Percentiles rank a stretch among this genome's conserved stretches.
Conservation (phyloP, 2,888 invertebrate genomes). For the Melipona bicolor region DNA sequence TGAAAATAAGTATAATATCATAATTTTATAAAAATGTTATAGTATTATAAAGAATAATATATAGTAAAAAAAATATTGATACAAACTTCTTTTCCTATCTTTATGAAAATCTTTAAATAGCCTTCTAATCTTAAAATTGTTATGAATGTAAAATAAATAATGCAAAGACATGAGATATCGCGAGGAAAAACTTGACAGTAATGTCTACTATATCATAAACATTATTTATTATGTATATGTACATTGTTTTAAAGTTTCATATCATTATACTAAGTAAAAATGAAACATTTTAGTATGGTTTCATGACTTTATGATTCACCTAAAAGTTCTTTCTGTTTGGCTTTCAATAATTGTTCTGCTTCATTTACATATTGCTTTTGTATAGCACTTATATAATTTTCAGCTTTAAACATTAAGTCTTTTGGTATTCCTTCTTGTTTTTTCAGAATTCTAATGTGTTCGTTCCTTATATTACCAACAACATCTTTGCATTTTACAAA, state of each 20-base stretch:
- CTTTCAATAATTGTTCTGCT: conserved; percentile 88
- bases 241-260: neutral
- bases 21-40: neutral
- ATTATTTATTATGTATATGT: neutral
- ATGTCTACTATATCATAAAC: neutral
- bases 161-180: neutral
- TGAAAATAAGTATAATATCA: neutral
- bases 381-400: conserved; percentile 89
- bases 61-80: neutral
- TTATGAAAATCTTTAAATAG: neutral
- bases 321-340: conserved; percentile 91
- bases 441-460: conserved; percentile 89
- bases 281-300: too few relatives aligned
- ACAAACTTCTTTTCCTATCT: neutral
- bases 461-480: conserved; percentile 91
- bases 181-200: neutral
- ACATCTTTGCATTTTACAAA: conserved; percentile 92
- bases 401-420: conserved; percentile 88
- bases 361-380: conserved; percentile 88
- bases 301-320: conserved; percentile 42
- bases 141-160: neutral
- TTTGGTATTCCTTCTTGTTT: conserved; percentile 89
- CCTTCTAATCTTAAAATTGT: neutral
- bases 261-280: neutral
- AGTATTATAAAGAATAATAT: neutral